Evolutionary conservation across 2,113 vertebrate species (phyloP).

Genomic region (Polypterus bichir): DNA sequence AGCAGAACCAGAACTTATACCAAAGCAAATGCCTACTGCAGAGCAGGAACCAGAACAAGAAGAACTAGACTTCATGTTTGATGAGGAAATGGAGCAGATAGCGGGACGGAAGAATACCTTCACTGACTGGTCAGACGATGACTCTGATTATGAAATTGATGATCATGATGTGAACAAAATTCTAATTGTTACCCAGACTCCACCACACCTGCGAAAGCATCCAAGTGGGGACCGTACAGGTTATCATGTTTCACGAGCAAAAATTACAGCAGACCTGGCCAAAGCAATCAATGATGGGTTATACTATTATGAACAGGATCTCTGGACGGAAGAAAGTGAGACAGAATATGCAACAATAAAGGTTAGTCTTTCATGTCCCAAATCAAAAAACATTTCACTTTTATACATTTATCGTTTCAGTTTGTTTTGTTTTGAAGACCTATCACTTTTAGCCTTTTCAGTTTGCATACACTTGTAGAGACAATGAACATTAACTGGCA

Average conservation of each 20-base stretch:
- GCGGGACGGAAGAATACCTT: constrained; percentile 40
- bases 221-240: constrained; percentile 36
- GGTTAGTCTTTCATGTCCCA: constrained; percentile 31
- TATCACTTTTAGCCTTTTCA: background rate
- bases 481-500: too few species aligned
- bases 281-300: constrained; percentile 57
- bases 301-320: constrained; percentile 53
- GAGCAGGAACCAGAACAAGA: constrained; percentile 56
- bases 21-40: constrained; percentile 22
- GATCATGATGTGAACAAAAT: constrained; percentile 60
- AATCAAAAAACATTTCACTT: background rate
- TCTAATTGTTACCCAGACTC: constrained; percentile 57
- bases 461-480: background rate
- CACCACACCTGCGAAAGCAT: constrained; percentile 48
- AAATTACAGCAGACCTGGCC: constrained; percentile 51
- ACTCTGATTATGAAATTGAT: constrained; percentile 60
- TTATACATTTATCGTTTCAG: background rate
- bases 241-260: constrained; percentile 34
- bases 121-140: constrained; percentile 51
- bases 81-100: constrained; percentile 53
- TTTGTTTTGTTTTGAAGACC: background rate
- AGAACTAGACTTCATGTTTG: constrained; percentile 75
- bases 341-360: constrained; percentile 32
- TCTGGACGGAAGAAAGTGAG: constrained; percentile 45
- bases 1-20: constrained; percentile 22